These are phyloP conservation scores for Hemicentrotus pulcherrimus DNA, from an alignment of 35 echinoderm and acorn worm species.

Conservation along the genomic window DNA sequence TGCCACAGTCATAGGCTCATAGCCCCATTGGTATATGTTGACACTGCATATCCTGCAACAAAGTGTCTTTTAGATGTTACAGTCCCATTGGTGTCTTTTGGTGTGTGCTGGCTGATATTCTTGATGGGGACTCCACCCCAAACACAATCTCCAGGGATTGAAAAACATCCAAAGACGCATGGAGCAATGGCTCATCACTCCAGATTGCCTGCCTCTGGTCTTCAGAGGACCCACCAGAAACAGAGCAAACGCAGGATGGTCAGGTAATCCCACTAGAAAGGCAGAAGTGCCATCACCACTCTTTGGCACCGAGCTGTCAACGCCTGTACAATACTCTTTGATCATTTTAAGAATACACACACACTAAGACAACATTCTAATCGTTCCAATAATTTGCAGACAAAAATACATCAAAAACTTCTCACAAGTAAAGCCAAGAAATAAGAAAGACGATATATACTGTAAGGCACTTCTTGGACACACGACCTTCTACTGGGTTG, in stretches of 20 bases:
- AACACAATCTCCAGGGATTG: neutral
- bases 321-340: neutral
- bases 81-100: neutral
- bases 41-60: neutral
- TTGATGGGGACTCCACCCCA: neutral
- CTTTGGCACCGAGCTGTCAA: neutral
- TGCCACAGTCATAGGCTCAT: neutral
- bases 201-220: neutral
- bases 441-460: neutral
- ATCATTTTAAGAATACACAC: neutral
- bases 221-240: neutral
- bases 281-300: neutral
- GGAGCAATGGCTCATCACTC: neutral
- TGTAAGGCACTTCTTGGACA: neutral
- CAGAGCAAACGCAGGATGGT: neutral
- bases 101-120: neutral
- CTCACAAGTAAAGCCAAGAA: neutral
- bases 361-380: neutral
- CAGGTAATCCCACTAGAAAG: neutral
- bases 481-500: neutral
- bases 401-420: neutral
- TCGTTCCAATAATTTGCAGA: neutral
- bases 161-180: neutral
- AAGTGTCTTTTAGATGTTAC: neutral
- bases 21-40: neutral